A percentile compares a stretch with the other conserved stretches of the same genome.
phyloP scores from a whole-genome alignment of 2,888 invertebrate species.

The Ichneumoninae sp. region DNA sequence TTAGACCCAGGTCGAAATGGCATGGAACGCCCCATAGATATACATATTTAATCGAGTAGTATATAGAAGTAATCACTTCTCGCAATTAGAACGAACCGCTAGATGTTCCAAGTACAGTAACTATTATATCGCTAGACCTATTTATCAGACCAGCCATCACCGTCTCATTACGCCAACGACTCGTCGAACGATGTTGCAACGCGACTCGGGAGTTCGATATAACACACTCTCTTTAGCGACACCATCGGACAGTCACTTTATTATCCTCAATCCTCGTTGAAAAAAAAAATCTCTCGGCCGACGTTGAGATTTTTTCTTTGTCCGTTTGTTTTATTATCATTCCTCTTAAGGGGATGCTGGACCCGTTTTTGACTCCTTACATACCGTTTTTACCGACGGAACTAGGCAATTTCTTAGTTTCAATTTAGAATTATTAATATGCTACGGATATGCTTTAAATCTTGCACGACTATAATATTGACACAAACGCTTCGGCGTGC shows the following conservation, averaged over 20 bases:
- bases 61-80: neutral
- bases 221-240: neutral
- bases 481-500: too few species aligned
- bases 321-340: neutral
- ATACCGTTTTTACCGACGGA: too few species aligned
- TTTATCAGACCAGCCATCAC: neutral
- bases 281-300: neutral
- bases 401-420: too few species aligned
- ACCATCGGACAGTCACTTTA: neutral
- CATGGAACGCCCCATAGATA: too few species aligned
- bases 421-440: too few species aligned
- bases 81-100: neutral
- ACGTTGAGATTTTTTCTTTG: neutral
- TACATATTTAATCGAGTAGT: neutral
- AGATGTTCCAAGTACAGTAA: constrained; percentile 2
- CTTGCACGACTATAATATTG: too few species aligned
- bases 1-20: too few species aligned
- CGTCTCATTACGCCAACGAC: neutral
- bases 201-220: constrained; percentile 1
- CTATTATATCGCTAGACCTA: too few species aligned
- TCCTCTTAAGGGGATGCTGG: too few species aligned
- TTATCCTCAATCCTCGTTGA: constrained; percentile 6
- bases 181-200: neutral
- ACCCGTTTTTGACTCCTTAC: too few species aligned
- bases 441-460: too few species aligned